Base-by-base conservation (phyloP, 1,140 invertebrate genomes). In the Sinella curviseta region DNA sequence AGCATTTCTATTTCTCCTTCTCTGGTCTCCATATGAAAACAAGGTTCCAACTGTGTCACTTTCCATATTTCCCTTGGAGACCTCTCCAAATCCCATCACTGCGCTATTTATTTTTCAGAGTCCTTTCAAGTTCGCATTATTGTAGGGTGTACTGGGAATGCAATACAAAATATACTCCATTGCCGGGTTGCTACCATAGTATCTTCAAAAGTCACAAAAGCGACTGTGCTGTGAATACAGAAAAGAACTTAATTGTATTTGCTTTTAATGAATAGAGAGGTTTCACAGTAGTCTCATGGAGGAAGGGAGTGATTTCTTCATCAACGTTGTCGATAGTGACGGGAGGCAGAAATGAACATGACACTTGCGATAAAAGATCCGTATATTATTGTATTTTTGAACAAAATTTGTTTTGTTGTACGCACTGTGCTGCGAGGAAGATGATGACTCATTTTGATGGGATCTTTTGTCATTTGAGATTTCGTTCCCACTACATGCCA, bases 391-490 rank as follows among this genome's bases (percentile, higher is more conserved):
- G 39, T 48, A 48, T 48, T 48, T 48, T 48, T 48, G 39, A 48
- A 48, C 39, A 48, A 48, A 48, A 8, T 48, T 48, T 12, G 39
- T 48, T 48, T 48, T 20, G 8, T 20, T 20, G 39, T 48, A 20
- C 39, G 20, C 39, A 12, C 20, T 8, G 39, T 48, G 8, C 39
- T 48, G 4, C 57, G 24, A 60, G 24, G 24, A 60, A 60, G 8
- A 48, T 12, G 57, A 60, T 60, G 57, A 60, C 57, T 60, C 57
- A 60, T 60, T 48, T 60, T 60, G 57, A 60, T 60, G 57, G 24
- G 57, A 60, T 60, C 57, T 60, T 60, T 60, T 60, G 57, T 60
- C 57, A 60, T 60, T 60, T 60, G 57, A 60, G 57, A 60, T 60
- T 60, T 48, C 39, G 39, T 48, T 48, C 8, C 39, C 39, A 48